These are phyloP conservation scores for Microctonus brassicae DNA, from an alignment of 2,888 invertebrate genomes.

Conservation along the genomic window DNA sequence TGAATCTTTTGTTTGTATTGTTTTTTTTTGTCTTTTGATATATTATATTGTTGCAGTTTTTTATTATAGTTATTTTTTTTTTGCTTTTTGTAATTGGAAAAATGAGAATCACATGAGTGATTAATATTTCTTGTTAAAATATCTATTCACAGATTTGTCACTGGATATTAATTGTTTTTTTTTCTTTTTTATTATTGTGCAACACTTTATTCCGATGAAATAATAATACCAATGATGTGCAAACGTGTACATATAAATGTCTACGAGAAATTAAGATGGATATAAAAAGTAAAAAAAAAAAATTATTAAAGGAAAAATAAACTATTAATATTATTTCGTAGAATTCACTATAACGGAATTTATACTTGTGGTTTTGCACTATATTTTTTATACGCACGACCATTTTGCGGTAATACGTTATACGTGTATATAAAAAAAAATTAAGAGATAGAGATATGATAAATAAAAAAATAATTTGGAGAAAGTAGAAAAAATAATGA, in stretches of 20 bases:
- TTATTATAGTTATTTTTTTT: not conserved
- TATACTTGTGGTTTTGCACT: conserved; percentile 20
- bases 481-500: too few species aligned
- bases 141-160: not conserved
- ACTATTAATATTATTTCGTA: conserved; percentile 5
- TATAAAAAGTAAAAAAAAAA: too few species aligned
- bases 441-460: not conserved
- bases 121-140: not conserved
- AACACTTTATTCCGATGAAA: not conserved
- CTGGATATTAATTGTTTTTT: not conserved
- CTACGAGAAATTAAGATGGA: too few species aligned
- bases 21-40: not conserved
- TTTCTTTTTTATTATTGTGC: not conserved
- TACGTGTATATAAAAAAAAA: not conserved
- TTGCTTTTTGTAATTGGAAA: not conserved
- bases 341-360: conserved; percentile 18
- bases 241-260: too few species aligned
- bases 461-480: not conserved
- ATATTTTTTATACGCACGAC: conserved; percentile 26
- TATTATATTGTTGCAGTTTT: not conserved
- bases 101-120: too few species aligned
- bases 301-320: too few species aligned
- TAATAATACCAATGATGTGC: not conserved
- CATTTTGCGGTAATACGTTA: conserved; percentile 20
- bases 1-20: not conserved